These are phyloP conservation scores for Lepilemur ruficaudatus DNA, from an alignment of 2,797 vertebrate genomes.

Conservation along the genomic window DNA sequence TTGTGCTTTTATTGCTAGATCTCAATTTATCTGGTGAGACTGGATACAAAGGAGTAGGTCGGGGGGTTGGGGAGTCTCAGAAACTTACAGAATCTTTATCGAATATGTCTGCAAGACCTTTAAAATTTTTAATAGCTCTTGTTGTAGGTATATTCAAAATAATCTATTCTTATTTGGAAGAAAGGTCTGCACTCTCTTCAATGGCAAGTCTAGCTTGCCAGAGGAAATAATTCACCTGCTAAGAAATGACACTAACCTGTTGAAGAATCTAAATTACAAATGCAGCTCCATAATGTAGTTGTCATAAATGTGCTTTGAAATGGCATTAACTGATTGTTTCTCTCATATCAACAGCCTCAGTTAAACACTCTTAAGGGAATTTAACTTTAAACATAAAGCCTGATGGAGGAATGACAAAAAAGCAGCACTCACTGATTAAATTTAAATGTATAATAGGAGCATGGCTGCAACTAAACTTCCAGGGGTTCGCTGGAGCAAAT, in stretches of 20 bases:
- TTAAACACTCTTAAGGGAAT: conserved; percentile 35
- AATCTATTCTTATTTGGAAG: background rate
- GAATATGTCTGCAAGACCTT: background rate
- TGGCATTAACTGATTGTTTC: conserved; percentile 31
- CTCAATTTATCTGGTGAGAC: background rate
- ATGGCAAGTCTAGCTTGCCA: background rate
- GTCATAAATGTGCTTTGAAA: conserved; percentile 42
- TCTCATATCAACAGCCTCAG: background rate
- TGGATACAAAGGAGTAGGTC: background rate
- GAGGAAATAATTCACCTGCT: background rate
- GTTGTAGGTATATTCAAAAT: background rate
- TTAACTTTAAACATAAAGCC: conserved; percentile 28
- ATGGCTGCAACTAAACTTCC: background rate
- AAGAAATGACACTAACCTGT: background rate
- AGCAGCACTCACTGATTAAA: background rate
- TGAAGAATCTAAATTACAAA: background rate
- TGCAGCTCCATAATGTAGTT: background rate
- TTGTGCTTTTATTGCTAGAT: background rate
- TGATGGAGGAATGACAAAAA: conserved; percentile 30
- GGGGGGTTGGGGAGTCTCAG: background rate
- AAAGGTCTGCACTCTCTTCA: background rate
- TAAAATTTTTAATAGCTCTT: background rate
- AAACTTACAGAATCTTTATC: background rate
- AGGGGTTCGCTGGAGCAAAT: background rate
- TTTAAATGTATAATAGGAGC: conserved; percentile 34